These are phyloP conservation scores for Orthonyx spaldingii DNA, from an alignment of 2,113 vertebrate species.

Conservation along the genomic window DNA sequence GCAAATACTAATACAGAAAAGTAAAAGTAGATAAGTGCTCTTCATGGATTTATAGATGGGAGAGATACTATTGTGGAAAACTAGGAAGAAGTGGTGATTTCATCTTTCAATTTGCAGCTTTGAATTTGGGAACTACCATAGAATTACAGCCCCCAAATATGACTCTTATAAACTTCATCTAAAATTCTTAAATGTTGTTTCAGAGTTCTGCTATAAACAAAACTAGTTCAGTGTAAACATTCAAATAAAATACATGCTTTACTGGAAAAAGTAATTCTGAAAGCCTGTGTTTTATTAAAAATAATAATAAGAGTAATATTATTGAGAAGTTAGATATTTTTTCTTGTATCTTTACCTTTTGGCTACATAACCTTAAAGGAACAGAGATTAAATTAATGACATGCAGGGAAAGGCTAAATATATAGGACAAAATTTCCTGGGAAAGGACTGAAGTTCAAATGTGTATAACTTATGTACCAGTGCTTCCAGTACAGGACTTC, in stretches of 20 bases:
- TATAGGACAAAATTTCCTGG: background rate
- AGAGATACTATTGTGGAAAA: background rate
- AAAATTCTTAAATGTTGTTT: background rate
- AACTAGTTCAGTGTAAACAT: background rate
- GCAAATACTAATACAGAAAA: background rate
- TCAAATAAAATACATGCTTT: background rate
- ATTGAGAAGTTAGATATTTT: background rate
- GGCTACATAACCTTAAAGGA: background rate
- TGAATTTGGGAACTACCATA: background rate
- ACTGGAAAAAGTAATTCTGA: background rate
- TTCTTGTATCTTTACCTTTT: background rate
- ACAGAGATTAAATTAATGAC: background rate
- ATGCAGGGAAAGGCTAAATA: background rate
- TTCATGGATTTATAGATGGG: background rate
- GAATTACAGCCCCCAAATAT: background rate
- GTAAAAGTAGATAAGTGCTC: background rate
- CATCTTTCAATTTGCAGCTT: background rate
- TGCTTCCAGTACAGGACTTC: background rate
- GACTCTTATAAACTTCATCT: background rate
- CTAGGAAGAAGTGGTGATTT: background rate
- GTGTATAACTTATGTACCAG: accelerated
- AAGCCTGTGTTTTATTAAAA: background rate
- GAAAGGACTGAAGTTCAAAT: background rate
- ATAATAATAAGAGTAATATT: background rate
- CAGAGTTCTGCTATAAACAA: background rate